Evolutionary conservation across 2,888 invertebrate species (phyloP).

Genomic region (Agriotes lineatus): DNA sequence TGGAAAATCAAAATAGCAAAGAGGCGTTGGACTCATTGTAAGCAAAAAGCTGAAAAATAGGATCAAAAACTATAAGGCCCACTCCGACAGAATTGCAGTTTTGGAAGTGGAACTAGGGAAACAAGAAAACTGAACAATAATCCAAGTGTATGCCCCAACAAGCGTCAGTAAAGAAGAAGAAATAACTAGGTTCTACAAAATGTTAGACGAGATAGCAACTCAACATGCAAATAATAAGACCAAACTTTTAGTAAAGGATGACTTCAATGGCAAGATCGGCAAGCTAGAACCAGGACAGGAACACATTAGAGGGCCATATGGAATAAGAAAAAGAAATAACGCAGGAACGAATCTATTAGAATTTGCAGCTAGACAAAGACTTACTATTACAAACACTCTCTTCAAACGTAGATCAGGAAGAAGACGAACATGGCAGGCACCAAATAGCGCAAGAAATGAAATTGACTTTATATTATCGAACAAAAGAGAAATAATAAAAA

Average conservation of each 20-base stretch:
- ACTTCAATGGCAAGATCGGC: background rate
- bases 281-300: background rate
- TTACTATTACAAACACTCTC: too few species aligned
- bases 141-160: too few species aligned
- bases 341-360: too few species aligned
- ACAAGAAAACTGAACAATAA: too few species aligned
- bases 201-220: too few species aligned
- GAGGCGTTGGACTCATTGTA: background rate
- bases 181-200: background rate
- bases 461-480: too few species aligned
- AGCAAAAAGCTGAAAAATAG: background rate
- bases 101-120: background rate
- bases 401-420: too few species aligned
- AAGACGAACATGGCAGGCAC: slow-evolving; percentile 1
- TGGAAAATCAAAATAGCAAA: background rate
- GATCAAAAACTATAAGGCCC: background rate
- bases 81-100: too few species aligned
- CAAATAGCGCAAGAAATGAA: too few species aligned
- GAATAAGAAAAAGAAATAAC: background rate
- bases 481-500: background rate
- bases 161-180: too few species aligned
- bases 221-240: background rate
- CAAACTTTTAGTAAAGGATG: background rate
- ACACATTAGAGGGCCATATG: background rate
- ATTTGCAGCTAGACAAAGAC: too few species aligned